A percentile compares a stretch with the other conserved stretches of the same genome.
phyloP scores from a whole-genome alignment of 1,140 invertebrate species.

The Drosophila rhopaloa region DNA sequence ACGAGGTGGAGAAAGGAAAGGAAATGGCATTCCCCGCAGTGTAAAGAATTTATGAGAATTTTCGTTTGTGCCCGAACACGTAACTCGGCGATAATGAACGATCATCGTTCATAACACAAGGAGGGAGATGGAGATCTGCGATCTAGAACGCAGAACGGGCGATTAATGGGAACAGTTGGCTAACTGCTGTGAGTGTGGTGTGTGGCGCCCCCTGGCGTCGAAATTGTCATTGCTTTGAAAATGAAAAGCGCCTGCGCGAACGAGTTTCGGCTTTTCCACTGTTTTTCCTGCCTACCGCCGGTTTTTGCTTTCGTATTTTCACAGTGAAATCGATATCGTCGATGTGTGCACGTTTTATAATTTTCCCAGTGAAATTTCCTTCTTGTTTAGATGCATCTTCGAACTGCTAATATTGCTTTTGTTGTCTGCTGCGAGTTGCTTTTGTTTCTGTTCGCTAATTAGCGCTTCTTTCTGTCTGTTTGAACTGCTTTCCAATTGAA shows the following conservation, averaged over 20 bases:
- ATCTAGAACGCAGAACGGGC: conserved; percentile 24
- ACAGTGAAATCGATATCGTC: conserved; percentile 75
- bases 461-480: conserved; percentile 51
- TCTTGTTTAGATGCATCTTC: conserved; percentile 36
- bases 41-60: conserved; percentile 69
- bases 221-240: conserved; percentile 71
- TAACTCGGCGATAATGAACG: conserved; percentile 57
- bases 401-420: conserved; percentile 44
- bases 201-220: conserved; percentile 51
- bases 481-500: conserved; percentile 75
- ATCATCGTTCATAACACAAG: conserved; percentile 45
- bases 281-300: conserved; percentile 29
- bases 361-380: conserved; percentile 65
- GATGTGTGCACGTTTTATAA: conserved; percentile 62
- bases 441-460: conserved; percentile 63
- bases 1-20: conserved; percentile 68
- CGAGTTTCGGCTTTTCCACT: conserved; percentile 55
- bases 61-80: conserved; percentile 55
- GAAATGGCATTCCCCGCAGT: conserved; percentile 62
- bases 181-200: conserved; percentile 14
- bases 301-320: conserved; percentile 41
- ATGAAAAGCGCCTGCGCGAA: conserved; percentile 73
- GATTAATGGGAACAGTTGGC: conserved; percentile 34
- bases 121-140: conserved; percentile 31
- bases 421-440: conserved; percentile 42